phyloP scores from a whole-genome alignment of 2,797 vertebrate genomes.

The Sphenodon punctatus region DNA sequence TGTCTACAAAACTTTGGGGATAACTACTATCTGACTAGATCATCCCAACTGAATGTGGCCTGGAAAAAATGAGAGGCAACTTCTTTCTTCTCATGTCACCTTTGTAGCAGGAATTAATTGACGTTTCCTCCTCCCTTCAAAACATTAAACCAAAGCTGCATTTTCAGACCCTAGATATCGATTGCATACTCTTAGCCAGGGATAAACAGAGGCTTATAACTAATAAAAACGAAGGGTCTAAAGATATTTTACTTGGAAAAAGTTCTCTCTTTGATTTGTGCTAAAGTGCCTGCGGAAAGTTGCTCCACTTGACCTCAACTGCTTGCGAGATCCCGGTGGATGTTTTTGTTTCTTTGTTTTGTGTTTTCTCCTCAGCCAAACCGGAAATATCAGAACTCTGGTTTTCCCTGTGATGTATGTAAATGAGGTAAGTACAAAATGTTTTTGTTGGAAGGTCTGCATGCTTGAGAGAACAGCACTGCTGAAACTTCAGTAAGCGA shows the following conservation, averaged over 20 bases:
- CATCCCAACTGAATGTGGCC: not conserved
- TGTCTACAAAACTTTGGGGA: not conserved
- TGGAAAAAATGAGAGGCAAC: not conserved
- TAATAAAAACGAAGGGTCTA: not conserved
- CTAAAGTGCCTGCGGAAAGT: not conserved
- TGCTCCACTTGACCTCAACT: not conserved
- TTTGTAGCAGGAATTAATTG: not conserved
- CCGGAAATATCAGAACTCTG: slow-evolving; percentile 82
- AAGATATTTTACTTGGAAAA: not conserved
- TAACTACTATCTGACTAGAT: not conserved
- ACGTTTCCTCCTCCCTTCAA: too few species aligned
- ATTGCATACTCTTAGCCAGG: not conserved
- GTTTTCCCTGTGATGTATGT: slow-evolving; percentile 90
- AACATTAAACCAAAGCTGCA: not conserved
- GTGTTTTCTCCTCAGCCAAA: slow-evolving; percentile 76
- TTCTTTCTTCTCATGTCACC: not conserved
- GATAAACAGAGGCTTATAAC: not conserved
- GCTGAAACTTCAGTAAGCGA: not conserved
- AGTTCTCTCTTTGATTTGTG: accelerated
- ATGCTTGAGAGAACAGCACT: not conserved
- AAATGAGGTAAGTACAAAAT: slow-evolving; percentile 87
- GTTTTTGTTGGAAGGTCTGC: not conserved
- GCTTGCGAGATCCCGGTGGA: accelerated
- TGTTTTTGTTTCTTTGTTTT: not conserved
- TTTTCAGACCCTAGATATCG: accelerated